These are phyloP conservation scores for Melipona quadrifasciata DNA, from an alignment of 1,140 invertebrate genomes.

Conservation along the genomic window DNA sequence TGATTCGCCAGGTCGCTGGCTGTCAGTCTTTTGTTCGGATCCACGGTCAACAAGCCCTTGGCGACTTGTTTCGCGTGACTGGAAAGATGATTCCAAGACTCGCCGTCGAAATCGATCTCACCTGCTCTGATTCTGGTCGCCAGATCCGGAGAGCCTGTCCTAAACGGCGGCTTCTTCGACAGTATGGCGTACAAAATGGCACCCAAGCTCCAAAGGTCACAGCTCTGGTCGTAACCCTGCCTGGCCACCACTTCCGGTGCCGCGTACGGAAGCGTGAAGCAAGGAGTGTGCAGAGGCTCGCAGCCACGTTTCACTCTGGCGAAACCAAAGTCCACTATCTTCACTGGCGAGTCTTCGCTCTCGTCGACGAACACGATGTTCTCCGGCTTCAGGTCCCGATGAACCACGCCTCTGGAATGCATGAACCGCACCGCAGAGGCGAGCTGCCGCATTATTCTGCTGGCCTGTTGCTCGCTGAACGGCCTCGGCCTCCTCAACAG, in stretches of 20 bases:
- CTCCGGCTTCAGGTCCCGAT: constrained; percentile 96
- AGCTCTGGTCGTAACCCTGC: constrained; percentile 91
- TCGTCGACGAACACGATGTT: constrained; percentile 89
- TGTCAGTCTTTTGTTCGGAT: constrained; percentile 88
- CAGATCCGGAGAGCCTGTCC: constrained; percentile 86
- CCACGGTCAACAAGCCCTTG: constrained; percentile 89
- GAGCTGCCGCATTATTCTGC: constrained; percentile 88
- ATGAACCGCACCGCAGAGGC: constrained; percentile 92
- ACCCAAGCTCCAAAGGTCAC: constrained; percentile 96
- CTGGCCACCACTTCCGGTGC: constrained; percentile 92
- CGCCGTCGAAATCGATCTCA: constrained; percentile 88
- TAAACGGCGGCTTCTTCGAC: constrained; percentile 92
- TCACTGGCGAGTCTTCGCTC: constrained; percentile 86
- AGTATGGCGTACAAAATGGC: constrained; percentile 96
- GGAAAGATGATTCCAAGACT: constrained; percentile 89
- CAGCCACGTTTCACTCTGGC: constrained; percentile 87
- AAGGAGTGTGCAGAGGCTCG: constrained; percentile 89
- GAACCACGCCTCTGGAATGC: constrained; percentile 91
- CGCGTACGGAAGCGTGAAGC: constrained; percentile 94
- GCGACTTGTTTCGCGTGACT: constrained; percentile 89
- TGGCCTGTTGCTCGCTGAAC: constrained; percentile 88
- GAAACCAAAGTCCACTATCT: constrained; percentile 96
- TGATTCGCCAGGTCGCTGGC: constrained; percentile 86
- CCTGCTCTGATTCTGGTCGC: constrained; percentile 91
- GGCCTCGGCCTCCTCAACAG: constrained; percentile 87